These are phyloP conservation scores for Tetranychus urticae DNA, from an alignment of 1,140 invertebrate species.

Conservation along the genomic window DNA sequence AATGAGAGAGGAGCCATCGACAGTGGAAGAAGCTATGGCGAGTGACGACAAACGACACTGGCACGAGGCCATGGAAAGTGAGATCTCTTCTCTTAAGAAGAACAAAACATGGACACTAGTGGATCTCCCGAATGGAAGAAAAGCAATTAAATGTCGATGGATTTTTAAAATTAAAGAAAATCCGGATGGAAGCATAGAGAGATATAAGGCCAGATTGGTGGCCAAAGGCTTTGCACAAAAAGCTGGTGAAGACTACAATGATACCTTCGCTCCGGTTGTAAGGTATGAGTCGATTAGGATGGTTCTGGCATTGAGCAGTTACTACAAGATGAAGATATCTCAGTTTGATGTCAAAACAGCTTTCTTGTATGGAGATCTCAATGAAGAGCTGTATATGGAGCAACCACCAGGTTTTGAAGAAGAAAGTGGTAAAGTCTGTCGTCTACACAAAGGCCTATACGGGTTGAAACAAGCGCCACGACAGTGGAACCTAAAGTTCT, in stretches of 20 bases:
- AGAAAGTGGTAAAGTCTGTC: not conserved
- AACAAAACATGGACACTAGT: constrained; percentile 3
- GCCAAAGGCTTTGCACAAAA: constrained; percentile 1
- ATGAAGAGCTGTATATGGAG: constrained; percentile 12
- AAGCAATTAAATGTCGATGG: constrained; percentile 6
- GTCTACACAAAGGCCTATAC: constrained; percentile 21
- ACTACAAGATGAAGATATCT: not conserved
- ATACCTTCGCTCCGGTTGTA: constrained; percentile 6
- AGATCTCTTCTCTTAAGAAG: not conserved
- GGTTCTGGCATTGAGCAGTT: not conserved
- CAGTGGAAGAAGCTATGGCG: not conserved
- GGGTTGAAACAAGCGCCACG: constrained; percentile 22
- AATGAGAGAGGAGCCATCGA: too few relatives aligned
- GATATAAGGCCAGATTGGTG: constrained; percentile 5
- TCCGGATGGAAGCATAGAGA: constrained; percentile 1
- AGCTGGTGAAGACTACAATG: constrained; percentile 2
- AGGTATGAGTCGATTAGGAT: not conserved
- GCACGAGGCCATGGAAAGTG: constrained; percentile 3
- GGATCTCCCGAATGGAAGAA: not conserved
- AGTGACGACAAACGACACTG: constrained; percentile 2
- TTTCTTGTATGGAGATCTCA: constrained; percentile 2
- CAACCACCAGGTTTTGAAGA: not conserved
- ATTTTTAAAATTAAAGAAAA: constrained; percentile 6
- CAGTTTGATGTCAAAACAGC: constrained; percentile 7
- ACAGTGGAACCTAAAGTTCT: constrained; percentile 19